Evolutionary conservation across 2,888 invertebrate genomes (phyloP).

Genomic region (Ephialtes manifestator): DNA sequence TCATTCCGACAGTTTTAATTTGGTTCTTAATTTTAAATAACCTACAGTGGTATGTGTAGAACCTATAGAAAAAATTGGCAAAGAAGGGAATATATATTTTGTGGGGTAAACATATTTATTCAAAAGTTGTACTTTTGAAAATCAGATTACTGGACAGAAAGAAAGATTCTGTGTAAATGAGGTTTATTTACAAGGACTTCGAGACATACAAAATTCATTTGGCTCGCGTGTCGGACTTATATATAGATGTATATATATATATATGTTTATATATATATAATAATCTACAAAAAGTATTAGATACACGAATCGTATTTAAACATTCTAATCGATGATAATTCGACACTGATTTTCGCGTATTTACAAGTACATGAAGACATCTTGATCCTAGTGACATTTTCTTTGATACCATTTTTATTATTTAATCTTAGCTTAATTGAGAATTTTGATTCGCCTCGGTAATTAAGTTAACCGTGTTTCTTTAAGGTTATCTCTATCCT

Average conservation of each 20-base stretch:
- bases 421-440: constrained; percentile 4
- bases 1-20: no score
- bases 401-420: constrained; percentile 13
- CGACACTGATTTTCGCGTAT: constrained; percentile 75
- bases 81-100: no score
- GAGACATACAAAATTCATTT: constrained; percentile 63
- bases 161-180: constrained; percentile 72
- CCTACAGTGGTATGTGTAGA: no score
- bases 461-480: constrained; percentile 39
- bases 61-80: no score
- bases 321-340: constrained; percentile 63
- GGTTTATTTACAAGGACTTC: constrained; percentile 78
- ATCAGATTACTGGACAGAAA: not conserved
- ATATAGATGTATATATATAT: constrained; percentile 12
- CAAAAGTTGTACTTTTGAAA: not conserved
- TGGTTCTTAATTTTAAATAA: no score
- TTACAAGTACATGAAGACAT: constrained; percentile 73
- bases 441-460: constrained; percentile 53
- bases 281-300: constrained; percentile 63
- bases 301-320: constrained; percentile 51
- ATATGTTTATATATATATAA: constrained; percentile 35
- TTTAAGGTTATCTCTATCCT: constrained; percentile 50
- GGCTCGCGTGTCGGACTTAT: constrained; percentile 51
- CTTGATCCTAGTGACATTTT: constrained; percentile 45
- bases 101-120: not conserved